phyloP scores from a whole-genome alignment of 2,888 invertebrate species.

The Dysmachus trigonus region DNA sequence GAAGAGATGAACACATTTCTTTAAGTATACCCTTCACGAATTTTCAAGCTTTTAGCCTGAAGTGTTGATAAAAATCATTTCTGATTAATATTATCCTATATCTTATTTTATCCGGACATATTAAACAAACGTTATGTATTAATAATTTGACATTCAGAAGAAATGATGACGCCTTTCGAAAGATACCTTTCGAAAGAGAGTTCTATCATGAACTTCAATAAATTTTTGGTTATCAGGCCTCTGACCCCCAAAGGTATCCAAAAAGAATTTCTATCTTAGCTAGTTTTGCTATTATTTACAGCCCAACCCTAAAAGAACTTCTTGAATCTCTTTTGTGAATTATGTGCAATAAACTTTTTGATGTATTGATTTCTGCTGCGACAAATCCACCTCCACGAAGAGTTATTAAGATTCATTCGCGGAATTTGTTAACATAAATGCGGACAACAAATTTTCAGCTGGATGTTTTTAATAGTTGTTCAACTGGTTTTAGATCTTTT shows the following conservation, averaged over 20 bases:
- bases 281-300: not conserved
- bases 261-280: not conserved
- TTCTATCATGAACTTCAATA: not conserved
- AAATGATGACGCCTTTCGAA: not conserved
- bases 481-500: not conserved
- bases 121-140: not conserved
- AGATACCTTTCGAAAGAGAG: not conserved
- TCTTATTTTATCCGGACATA: not conserved
- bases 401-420: not conserved
- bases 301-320: not conserved
- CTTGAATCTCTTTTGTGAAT: not conserved
- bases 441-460: not conserved
- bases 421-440: not conserved
- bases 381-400: not conserved
- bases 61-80: not conserved
- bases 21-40: not conserved
- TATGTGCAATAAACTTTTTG: not conserved
- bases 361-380: not conserved
- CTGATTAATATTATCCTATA: not conserved
- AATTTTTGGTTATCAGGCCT: not conserved
- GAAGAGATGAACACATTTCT: not conserved
- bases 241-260: not conserved
- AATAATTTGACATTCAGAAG: not conserved
- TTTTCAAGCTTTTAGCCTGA: not conserved
- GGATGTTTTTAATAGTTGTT: not conserved